phyloP scores from a whole-genome alignment of 1,140 invertebrate species.

The Tribolium castaneum region DNA sequence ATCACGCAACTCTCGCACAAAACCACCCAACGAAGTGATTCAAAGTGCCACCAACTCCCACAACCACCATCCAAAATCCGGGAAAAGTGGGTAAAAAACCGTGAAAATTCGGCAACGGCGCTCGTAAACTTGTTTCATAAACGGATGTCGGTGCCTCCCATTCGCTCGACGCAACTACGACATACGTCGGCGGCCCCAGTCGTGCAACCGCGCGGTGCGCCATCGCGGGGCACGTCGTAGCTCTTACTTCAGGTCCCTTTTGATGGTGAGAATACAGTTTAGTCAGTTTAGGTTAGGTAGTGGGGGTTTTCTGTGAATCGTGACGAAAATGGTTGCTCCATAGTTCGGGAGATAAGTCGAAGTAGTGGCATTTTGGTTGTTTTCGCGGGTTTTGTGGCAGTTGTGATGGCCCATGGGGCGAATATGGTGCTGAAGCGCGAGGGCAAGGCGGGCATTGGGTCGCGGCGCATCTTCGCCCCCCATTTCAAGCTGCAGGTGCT shows the following conservation, averaged over 20 bases:
- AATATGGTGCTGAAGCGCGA: slow-evolving; percentile 67
- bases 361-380: slow-evolving; percentile 54
- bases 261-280: slow-evolving; percentile 63
- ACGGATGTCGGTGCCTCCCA: slow-evolving; percentile 70
- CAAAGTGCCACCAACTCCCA: background rate
- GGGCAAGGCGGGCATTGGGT: slow-evolving; percentile 73
- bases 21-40: background rate
- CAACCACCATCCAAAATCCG: too few species aligned
- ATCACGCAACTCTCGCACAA: background rate
- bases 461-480: slow-evolving; percentile 83
- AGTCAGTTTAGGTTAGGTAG: slow-evolving; percentile 55
- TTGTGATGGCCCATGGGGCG: slow-evolving; percentile 70
- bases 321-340: slow-evolving; percentile 64
- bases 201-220: slow-evolving; percentile 35
- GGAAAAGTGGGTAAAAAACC: slow-evolving; percentile 46
- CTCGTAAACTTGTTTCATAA: slow-evolving; percentile 74
- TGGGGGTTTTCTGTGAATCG: slow-evolving; percentile 63
- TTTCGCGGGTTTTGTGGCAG: slow-evolving; percentile 49
- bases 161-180: slow-evolving; percentile 12
- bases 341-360: slow-evolving; percentile 55
- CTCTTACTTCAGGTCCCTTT: slow-evolving; percentile 53
- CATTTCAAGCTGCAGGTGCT: slow-evolving; percentile 88
- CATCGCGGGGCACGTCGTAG: slow-evolving; percentile 6
- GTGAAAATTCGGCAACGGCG: slow-evolving; percentile 65
- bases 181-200: slow-evolving; percentile 5